Evolutionary conservation across 92 coral and sea anemone genomes (phyloP), one percentile per base, ranked within the genome.

Genomic region (Bergia sp.): DNA sequence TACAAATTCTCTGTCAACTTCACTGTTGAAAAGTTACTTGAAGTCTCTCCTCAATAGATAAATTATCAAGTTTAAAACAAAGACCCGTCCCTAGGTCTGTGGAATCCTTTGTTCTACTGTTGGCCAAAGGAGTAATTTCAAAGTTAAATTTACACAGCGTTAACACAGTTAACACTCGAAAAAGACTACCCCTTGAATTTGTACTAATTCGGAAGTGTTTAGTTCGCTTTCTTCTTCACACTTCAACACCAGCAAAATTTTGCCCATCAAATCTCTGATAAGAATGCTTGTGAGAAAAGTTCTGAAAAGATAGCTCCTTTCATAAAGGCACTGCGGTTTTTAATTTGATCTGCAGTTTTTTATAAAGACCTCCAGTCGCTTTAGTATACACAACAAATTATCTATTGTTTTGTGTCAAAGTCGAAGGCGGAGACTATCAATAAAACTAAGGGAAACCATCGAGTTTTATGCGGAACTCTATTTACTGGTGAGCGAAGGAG

Each of bases 361-460:
- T 12, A 92, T 92, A 90, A 92, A 92, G 88, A 82, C 91, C 49
- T 79, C 92, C 92, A 89, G 90, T 21, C 86, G 90, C 91, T 90
- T 92, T 81, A 88, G 98, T 95, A 89, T 91, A 86, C 91, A 88
- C 89, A 92, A 95, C 96, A 95, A 95, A 92, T 94, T 90, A 90
- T 81, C 98, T 88, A 93, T 95, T 95, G 98, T 95, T 80, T 79
- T 72, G 53, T 77, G 37, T 88, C 89, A 88, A 92, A 92, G 96
- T 94, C 92, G 95, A 93, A 95, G 98, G 98, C 98, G 98, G 98
- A 91, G 95, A 95, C 87, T 47, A 47, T 49, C 77, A 84, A 84
- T 84, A 84, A 84, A 84, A 72, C 66, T 84, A 45, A 36, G 79
- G 79, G 44, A 45, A 84, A 84, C 87, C 61, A 44, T 47, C 57